Conservation (phyloP, 2,888 invertebrate genomes). For the Willowsia nigromaculata region DNA sequence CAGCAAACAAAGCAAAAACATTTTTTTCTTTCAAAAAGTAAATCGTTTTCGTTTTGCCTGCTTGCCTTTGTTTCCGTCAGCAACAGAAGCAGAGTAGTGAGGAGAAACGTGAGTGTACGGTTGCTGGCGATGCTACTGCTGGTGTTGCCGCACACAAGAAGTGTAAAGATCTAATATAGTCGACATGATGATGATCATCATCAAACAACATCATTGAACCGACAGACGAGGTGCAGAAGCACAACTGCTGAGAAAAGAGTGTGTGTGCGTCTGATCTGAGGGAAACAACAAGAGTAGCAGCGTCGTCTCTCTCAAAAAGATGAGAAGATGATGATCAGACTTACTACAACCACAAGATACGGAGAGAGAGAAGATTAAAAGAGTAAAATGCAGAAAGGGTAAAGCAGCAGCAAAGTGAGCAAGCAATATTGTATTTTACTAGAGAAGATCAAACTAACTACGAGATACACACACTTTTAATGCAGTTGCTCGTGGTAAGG, state of each 20-base stretch:
- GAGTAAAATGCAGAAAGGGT: constrained; percentile 19
- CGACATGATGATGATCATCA: constrained; percentile 10
- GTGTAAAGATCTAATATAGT: constrained; percentile 13
- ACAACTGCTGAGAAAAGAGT: constrained; percentile 28
- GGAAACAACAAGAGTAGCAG: constrained; percentile 12
- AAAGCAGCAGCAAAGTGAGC: constrained; percentile 4
- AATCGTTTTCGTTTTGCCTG: neutral
- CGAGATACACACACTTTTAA: constrained; percentile 2
- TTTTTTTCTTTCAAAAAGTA: neutral
- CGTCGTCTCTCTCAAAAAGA: neutral
- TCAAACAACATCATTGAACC: constrained; percentile 9
- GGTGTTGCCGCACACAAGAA: constrained; percentile 25
- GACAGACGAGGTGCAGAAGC: constrained; percentile 42
- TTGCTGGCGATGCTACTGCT: neutral
- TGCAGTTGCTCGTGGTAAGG: neutral
- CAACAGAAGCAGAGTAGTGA: constrained; percentile 4
- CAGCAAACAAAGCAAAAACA: constrained; percentile 43
- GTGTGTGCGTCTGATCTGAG: neutral
- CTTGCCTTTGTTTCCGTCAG: constrained; percentile 38
- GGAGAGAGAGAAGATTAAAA: neutral
- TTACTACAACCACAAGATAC: neutral
- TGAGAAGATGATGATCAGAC: constrained; percentile 19
- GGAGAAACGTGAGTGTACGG: constrained; percentile 1
- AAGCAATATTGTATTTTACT: constrained; percentile 37
- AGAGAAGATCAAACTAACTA: neutral